Percentiles rank a stretch among this genome's conserved stretches.
Conservation (phyloP, 2,888 invertebrate genomes). For the Heliconius ethilla region DNA sequence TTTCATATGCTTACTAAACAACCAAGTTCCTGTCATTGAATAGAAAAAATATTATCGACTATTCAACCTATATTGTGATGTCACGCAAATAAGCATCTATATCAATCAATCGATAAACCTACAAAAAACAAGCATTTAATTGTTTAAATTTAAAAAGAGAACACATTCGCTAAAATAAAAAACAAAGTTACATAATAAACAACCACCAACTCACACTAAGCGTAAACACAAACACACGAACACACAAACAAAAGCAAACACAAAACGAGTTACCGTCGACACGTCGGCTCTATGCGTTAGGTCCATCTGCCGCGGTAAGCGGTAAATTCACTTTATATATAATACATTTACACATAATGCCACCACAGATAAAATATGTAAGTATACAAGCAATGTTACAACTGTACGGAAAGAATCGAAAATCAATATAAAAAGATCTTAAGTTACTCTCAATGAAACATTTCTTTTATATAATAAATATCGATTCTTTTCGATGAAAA, state of each 20-base stretch:
- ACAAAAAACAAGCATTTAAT: background rate
- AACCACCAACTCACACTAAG: constrained; percentile 42
- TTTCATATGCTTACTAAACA: background rate
- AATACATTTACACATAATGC: constrained; percentile 54
- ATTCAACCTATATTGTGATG: background rate
- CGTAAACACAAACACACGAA: constrained; percentile 42
- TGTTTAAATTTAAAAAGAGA: constrained; percentile 11
- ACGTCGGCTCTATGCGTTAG: constrained; percentile 78
- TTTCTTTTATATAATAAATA: background rate
- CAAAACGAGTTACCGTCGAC: constrained; percentile 71
- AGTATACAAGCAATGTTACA: constrained; percentile 13
- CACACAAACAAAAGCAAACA: constrained; percentile 54
- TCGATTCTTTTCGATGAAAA: background rate
- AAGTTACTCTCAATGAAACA: background rate
- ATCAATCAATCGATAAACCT: background rate
- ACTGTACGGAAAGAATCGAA: background rate
- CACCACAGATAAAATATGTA: constrained; percentile 47
- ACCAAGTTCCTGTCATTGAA: background rate
- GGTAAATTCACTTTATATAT: constrained; percentile 61
- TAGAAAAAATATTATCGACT: background rate
- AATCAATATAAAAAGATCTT: background rate
- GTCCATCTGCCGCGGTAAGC: constrained; percentile 81
- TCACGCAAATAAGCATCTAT: constrained; percentile 14
- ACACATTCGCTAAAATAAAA: constrained; percentile 8
- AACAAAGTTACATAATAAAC: background rate